phyloP scores from a whole-genome alignment of 2,113 vertebrate species.

The Corynorhinus townsendii region DNA sequence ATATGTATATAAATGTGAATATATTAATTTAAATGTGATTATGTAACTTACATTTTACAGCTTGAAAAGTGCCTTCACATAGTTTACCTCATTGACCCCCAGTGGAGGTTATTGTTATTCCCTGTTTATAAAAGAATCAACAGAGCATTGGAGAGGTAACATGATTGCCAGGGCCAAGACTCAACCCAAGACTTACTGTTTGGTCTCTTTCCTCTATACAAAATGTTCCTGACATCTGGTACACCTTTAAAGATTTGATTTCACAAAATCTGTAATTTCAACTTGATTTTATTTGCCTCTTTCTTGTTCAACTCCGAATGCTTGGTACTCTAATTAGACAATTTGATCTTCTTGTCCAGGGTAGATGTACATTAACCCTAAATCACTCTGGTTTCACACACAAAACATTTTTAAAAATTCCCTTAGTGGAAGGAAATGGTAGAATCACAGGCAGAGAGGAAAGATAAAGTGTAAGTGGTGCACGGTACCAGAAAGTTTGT shows the following conservation, averaged over 20 bases:
- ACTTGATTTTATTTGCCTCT: not conserved
- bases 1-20: not conserved
- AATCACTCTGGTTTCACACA: not conserved
- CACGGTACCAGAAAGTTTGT: not conserved
- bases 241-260: not conserved
- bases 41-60: not conserved
- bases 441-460: not conserved
- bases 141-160: not conserved
- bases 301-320: not conserved
- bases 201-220: not conserved
- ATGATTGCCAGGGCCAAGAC: not conserved
- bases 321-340: not conserved
- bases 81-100: not conserved
- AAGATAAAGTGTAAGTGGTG: not conserved
- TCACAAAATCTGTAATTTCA: conserved; percentile 1
- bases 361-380: not conserved
- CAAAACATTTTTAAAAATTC: no score
- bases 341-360: not conserved
- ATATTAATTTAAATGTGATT: not conserved
- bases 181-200: not conserved
- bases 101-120: not conserved
- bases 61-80: not conserved
- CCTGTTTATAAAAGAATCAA: not conserved
- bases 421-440: not conserved
- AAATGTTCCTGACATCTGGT: not conserved